Percentiles rank a stretch among this genome's conserved stretches.
Conservation (phyloP, 1,140 invertebrate species). For the Drosophila lowei region DNA sequence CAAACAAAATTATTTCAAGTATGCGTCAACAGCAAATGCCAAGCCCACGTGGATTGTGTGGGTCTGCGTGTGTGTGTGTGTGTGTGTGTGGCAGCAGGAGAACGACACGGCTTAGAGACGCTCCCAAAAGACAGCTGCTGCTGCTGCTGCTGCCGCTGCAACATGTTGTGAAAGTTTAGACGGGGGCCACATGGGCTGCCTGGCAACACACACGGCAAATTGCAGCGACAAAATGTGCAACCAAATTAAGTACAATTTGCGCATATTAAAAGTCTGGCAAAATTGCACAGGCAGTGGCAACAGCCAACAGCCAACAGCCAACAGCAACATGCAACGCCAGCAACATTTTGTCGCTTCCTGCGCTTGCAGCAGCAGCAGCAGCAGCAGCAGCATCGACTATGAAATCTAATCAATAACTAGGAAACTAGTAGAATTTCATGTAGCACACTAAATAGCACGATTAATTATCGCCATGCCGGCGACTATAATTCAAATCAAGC, state of each 20-base stretch:
- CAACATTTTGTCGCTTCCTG: slow-evolving; percentile 24
- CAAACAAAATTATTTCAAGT: slow-evolving; percentile 56
- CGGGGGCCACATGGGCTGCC: slow-evolving; percentile 30
- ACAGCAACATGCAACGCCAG: slow-evolving; percentile 6
- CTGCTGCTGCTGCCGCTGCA: slow-evolving; percentile 42
- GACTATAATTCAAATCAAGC: slow-evolving; percentile 78
- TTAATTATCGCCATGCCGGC: slow-evolving; percentile 74
- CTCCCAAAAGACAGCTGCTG: slow-evolving; percentile 17
- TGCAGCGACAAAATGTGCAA: slow-evolving; percentile 75
- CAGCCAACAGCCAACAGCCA: not conserved
- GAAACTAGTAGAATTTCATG: slow-evolving; percentile 81
- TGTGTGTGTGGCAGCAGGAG: slow-evolving; percentile 3
- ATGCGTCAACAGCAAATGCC: slow-evolving; percentile 56
- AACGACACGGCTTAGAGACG: slow-evolving; percentile 19
- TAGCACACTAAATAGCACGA: slow-evolving; percentile 80
- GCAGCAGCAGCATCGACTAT: slow-evolving; percentile 40
- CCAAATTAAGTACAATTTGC: slow-evolving; percentile 79
- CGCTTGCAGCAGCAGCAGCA: slow-evolving; percentile 30
- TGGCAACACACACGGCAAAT: slow-evolving; percentile 36
- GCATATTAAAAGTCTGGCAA: slow-evolving; percentile 75
- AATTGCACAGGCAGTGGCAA: slow-evolving; percentile 53
- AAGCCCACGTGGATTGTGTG: slow-evolving; percentile 8
- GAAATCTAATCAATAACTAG: slow-evolving; percentile 81
- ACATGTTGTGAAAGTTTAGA: slow-evolving; percentile 71
- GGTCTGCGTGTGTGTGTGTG: too few relatives aligned